Evolutionary conservation across 2,888 invertebrate species (phyloP), one percentile per base, ranked within the genome.

Genomic region (Molanna angustata): DNA sequence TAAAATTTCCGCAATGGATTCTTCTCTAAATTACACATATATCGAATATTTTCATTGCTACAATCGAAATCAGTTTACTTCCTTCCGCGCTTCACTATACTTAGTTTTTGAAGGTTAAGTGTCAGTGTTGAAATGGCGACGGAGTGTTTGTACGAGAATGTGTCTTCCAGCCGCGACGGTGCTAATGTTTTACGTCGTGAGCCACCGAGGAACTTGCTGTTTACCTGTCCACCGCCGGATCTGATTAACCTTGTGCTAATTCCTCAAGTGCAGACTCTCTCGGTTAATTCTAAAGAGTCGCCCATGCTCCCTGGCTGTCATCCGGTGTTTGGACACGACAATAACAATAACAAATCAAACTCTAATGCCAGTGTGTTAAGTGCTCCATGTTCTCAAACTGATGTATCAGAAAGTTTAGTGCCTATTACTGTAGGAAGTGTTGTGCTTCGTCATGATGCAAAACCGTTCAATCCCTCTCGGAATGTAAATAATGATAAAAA

Each of bases 171-270:
- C 3, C 27, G 4, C 27, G 11, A n/a, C n/a, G n/a, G n/a, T n/a
- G n/a, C n/a, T n/a, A n/a, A n/a, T n/a, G n/a, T n/a, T n/a, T n/a
- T n/a, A n/a, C 74, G 71, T 72, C 72, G 74, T 71, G 72, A 70
- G 71, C 73, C 69, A 71, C 69, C 66, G 66, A 52, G 44, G 43
- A 59, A 60, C 50, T 33, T 52, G 19, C 52, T 59, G 31, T 59
- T 60, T 47, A 44, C 49, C 39, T 54, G 57, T 46, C 57, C 57
- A 9, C 59, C 56, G 6, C 57, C 54, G 19, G 49, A 53, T 32
- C 40, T 47, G 18, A 42, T 57, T 39, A 52, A 56, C 11, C 57
- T 50, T 32, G 51, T 58, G 46, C 43, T 60, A 32, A 35, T 58
- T 16, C 60, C 60, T 11, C 60, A 56, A 13, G 13, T 54, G 32